A percentile compares a stretch with the other conserved stretches of the same genome.
Evolutionary conservation across 2,113 vertebrate species (phyloP).

Genomic region (Bubo bubo): DNA sequence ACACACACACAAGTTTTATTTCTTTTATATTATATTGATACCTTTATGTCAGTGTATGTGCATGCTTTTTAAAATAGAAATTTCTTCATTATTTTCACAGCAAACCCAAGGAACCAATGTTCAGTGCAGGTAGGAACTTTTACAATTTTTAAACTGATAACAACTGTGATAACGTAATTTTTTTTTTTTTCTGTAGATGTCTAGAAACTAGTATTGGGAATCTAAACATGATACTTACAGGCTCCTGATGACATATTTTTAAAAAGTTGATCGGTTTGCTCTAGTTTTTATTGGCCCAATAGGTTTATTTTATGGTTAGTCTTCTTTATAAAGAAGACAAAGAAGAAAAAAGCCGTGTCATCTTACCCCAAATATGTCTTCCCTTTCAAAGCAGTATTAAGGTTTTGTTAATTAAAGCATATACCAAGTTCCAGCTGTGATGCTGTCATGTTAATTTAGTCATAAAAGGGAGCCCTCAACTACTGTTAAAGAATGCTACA

Average conservation of each 20-base stretch:
- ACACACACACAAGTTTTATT: not conserved
- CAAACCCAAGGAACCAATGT: constrained; percentile 96
- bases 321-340: not conserved
- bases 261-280: not conserved
- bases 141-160: not conserved
- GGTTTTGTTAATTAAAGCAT: not conserved
- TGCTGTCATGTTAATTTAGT: not conserved
- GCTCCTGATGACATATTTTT: not conserved
- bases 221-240: not conserved
- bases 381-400: not conserved
- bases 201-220: not conserved
- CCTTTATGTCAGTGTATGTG: not conserved
- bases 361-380: not conserved
- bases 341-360: not conserved
- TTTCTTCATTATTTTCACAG: constrained; percentile 76
- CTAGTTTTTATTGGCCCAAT: not conserved
- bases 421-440: not conserved
- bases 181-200: not conserved
- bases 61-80: not conserved
- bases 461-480: not conserved
- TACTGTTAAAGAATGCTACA: not conserved
- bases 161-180: not conserved
- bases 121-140: constrained; percentile 91
- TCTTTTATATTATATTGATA: not conserved
- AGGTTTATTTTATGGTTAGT: not conserved